These are phyloP conservation scores for Athripsodes cinereus DNA, from an alignment of 2,888 invertebrate species.

Conservation along the genomic window DNA sequence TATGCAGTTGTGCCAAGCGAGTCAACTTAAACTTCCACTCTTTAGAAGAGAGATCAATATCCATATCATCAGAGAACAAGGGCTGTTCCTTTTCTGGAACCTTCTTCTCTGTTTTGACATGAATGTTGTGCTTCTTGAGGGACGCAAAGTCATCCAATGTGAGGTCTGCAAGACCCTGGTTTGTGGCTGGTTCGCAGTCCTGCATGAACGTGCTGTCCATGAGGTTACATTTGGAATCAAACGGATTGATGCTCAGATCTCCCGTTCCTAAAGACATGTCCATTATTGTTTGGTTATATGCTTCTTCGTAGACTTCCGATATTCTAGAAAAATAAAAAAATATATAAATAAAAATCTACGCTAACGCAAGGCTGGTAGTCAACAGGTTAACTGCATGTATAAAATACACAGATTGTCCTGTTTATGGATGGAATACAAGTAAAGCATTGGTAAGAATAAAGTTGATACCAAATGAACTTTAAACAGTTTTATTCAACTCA, in stretches of 20 bases:
- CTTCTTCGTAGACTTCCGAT: constrained; percentile 24
- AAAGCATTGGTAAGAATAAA: too few species aligned
- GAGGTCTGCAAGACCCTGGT: constrained; percentile 41
- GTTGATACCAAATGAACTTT: too few species aligned
- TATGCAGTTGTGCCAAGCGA: constrained; percentile 47
- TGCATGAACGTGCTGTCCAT: constrained; percentile 35
- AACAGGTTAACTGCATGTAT: too few species aligned
- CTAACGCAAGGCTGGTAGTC: too few species aligned
- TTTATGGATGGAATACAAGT: too few species aligned
- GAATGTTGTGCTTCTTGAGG: constrained; percentile 44
- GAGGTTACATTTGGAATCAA: constrained; percentile 42
- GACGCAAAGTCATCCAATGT: constrained; percentile 47
- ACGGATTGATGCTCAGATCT: constrained; percentile 44
- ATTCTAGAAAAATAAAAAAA: constrained; percentile 10
- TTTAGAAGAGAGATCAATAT: constrained; percentile 35
- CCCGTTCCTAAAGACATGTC: constrained; percentile 48
- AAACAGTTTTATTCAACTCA: too few species aligned
- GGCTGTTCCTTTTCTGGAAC: constrained; percentile 33
- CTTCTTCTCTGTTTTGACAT: constrained; percentile 30
- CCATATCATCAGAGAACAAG: constrained; percentile 46
- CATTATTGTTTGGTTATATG: constrained; percentile 44
- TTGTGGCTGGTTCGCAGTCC: constrained; percentile 42
- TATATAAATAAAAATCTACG: too few species aligned
- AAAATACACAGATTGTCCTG: too few species aligned
- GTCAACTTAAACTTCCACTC: constrained; percentile 46